Evolutionary conservation across 2,113 vertebrate species (phyloP).

Genomic region (Noctilio leporinus): DNA sequence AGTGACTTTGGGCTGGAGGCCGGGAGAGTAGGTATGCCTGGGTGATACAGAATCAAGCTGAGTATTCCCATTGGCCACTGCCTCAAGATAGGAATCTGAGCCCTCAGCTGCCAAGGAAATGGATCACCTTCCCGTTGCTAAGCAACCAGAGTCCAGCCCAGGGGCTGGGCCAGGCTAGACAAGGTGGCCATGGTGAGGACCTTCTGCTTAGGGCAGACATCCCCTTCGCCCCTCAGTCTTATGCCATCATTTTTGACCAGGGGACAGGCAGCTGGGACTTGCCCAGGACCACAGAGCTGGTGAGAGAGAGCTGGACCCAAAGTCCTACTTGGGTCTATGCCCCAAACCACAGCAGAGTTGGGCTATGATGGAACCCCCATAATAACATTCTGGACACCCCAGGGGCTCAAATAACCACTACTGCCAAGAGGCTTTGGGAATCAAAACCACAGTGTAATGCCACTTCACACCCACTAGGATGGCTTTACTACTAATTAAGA

Average conservation of each 20-base stretch:
- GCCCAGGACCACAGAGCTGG: neutral
- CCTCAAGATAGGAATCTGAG: neutral
- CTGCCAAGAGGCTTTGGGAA: neutral
- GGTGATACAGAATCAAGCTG: neutral
- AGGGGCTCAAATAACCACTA: neutral
- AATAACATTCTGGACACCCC: neutral
- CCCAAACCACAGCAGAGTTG: neutral
- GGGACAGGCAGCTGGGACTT: neutral
- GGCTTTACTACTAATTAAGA: neutral
- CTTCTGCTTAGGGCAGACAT: neutral
- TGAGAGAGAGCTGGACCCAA: neutral
- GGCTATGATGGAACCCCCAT: too few species aligned
- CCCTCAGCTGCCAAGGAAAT: neutral
- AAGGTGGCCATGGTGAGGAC: too few species aligned
- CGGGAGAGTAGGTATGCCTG: neutral
- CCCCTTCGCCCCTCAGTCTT: neutral
- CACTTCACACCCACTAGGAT: neutral
- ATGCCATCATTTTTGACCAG: neutral
- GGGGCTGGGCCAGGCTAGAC: neutral
- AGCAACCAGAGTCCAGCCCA: conserved; percentile 42
- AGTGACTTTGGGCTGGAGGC: neutral
- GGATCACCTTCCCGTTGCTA: neutral
- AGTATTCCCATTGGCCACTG: neutral
- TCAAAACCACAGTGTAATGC: neutral
- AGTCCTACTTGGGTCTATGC: neutral